These are phyloP conservation scores for Heliconius hermathena DNA, from an alignment of 1,140 invertebrate genomes.

Conservation along the genomic window DNA sequence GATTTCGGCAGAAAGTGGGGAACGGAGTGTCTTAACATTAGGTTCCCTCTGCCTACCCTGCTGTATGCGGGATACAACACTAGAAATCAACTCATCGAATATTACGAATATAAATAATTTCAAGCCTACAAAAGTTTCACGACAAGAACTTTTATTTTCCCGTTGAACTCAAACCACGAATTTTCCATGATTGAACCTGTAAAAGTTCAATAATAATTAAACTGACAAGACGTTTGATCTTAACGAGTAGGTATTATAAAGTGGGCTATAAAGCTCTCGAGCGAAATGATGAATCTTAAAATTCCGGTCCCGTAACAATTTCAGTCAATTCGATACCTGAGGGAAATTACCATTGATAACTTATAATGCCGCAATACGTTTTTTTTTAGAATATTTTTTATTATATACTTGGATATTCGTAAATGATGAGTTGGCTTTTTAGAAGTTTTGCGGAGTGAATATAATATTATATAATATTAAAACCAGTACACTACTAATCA, in stretches of 20 bases:
- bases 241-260: slow-evolving; percentile 10
- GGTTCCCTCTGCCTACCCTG: no score
- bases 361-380: slow-evolving; percentile 6
- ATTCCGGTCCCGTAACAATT: slow-evolving; percentile 8
- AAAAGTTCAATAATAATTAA: slow-evolving; percentile 16
- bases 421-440: background rate
- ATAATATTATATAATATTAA: no score
- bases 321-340: slow-evolving; percentile 14
- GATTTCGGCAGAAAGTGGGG: no score
- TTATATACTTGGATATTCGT: background rate
- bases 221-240: slow-evolving; percentile 15
- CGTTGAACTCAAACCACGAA: background rate
- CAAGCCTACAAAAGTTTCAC: background rate
- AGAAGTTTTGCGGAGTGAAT: no score
- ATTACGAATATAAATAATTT: background rate
- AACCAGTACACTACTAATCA: no score
- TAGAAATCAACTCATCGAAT: background rate
- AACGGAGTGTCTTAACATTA: no score
- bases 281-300: slow-evolving; percentile 12
- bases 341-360: slow-evolving; percentile 14
- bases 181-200: background rate
- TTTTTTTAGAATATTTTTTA: background rate
- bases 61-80: no score
- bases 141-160: background rate
- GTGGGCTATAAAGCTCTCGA: slow-evolving; percentile 9